Conservation (phyloP, 2,113 vertebrate genomes). For the Trinectes maculatus region DNA sequence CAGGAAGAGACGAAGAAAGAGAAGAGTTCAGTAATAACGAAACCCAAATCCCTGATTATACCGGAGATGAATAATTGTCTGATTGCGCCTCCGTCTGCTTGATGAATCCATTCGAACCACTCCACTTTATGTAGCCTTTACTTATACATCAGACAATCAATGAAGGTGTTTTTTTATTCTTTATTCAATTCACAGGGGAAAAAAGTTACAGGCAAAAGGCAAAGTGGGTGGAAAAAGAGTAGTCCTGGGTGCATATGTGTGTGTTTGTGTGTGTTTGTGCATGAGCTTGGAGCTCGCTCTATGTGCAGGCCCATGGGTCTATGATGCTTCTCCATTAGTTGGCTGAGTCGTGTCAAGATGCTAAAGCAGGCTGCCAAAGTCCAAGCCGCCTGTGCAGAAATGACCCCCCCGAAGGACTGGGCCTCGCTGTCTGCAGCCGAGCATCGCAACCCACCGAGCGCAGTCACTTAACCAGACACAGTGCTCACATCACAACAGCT, state of each 20-base stretch:
- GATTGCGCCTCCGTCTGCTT: constrained; percentile 17
- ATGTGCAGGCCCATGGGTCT: constrained; percentile 38
- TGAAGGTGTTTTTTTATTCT: constrained; percentile 4
- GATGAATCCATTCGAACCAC: constrained; percentile 10
- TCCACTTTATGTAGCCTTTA: neutral
- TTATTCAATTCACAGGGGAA: constrained; percentile 20
- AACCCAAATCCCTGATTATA: constrained; percentile 27
- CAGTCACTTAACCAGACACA: constrained; percentile 69
- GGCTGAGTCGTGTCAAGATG: constrained; percentile 65
- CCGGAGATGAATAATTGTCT: constrained; percentile 6
- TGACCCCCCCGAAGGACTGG: constrained; percentile 50
- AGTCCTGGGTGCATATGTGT: neutral
- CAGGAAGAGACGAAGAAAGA: neutral
- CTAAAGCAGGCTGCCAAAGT: constrained; percentile 59
- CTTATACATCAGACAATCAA: constrained; percentile 16
- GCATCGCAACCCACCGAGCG: constrained; percentile 58
- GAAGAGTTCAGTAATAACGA: constrained; percentile 1
- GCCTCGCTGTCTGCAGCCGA: constrained; percentile 53
- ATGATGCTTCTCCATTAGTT: constrained; percentile 62
- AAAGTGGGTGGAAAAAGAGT: too few species aligned
- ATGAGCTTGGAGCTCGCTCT: constrained; percentile 13
- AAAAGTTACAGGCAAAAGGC: neutral
- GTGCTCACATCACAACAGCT: constrained; percentile 49
- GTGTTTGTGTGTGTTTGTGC: constrained; percentile 30
- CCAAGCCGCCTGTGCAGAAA: constrained; percentile 41